Percentiles rank a stretch among this genome's conserved stretches.
Evolutionary conservation across 2,113 vertebrate genomes (phyloP).

Genomic region (Pangasianodon gigas): DNA sequence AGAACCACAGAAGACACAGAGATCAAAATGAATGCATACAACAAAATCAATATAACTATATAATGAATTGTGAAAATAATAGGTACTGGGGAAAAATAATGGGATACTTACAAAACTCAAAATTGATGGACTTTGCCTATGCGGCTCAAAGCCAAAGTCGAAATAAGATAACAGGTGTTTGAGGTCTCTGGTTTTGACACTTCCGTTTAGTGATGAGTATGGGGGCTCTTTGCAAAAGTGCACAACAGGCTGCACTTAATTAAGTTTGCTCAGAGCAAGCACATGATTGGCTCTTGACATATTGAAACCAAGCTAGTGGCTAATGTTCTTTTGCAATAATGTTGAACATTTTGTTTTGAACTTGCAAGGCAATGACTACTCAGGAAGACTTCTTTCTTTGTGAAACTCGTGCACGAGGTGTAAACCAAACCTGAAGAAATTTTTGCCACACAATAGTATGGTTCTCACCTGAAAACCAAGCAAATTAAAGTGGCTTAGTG

Average conservation of each 20-base stretch:
- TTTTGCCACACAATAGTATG: not conserved
- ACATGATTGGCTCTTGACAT: slow-evolving; percentile 32
- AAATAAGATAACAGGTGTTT: slow-evolving; percentile 33
- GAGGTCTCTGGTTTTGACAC: slow-evolving; percentile 41
- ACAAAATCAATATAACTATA: not conserved
- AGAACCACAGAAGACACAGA: not conserved
- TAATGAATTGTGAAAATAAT: not conserved
- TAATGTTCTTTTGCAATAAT: slow-evolving; percentile 1
- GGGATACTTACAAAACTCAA: slow-evolving; percentile 4
- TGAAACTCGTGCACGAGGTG: not conserved
- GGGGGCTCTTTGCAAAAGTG: slow-evolving; percentile 44
- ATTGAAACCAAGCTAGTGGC: not conserved
- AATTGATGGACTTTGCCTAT: not conserved
- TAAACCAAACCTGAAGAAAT: not conserved
- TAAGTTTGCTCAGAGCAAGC: slow-evolving; percentile 34
- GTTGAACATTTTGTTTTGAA: not conserved
- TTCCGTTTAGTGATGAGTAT: slow-evolving; percentile 36
- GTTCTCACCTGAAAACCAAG: not conserved
- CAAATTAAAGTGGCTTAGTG: not conserved
- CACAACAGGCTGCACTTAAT: slow-evolving; percentile 29
- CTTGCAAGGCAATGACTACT: not conserved
- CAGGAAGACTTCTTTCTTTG: not conserved
- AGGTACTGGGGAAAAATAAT: not conserved
- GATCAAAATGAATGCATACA: not conserved
- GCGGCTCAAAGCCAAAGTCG: not conserved